These are phyloP conservation scores for Toxotes chatareus DNA, from an alignment of 2,113 vertebrate genomes.

Conservation along the genomic window DNA sequence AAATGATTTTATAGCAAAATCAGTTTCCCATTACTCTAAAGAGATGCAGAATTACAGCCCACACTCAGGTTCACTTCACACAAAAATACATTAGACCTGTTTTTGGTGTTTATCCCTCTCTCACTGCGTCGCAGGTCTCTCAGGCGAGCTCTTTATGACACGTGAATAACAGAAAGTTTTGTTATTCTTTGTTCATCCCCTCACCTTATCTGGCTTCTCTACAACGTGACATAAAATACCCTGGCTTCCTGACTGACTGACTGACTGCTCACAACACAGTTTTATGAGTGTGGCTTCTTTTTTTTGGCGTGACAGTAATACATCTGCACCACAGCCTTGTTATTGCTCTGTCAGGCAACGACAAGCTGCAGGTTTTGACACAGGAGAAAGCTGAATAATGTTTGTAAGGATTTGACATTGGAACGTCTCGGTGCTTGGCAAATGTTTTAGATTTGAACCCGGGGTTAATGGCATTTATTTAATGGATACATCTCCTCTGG, in stretches of 20 bases:
- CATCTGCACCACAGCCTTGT: constrained; percentile 33
- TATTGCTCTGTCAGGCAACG: constrained; percentile 8
- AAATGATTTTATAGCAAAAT: too few relatives aligned
- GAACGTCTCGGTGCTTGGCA: background rate
- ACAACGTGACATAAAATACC: constrained; percentile 36
- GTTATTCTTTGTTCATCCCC: background rate
- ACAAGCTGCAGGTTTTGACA: constrained; percentile 17
- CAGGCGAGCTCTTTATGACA: constrained; percentile 1
- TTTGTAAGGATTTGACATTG: constrained; percentile 41
- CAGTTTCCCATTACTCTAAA: too few relatives aligned
- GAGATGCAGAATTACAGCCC: background rate
- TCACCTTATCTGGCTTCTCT: constrained; percentile 29
- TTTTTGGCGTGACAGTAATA: constrained; percentile 42
- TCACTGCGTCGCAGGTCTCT: background rate
- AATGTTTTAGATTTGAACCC: constrained; percentile 31
- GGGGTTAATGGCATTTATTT: constrained; percentile 54
- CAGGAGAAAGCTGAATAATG: constrained; percentile 17
- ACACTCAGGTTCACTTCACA: background rate
- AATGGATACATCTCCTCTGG: constrained; percentile 24
- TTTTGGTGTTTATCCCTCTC: constrained; percentile 12
- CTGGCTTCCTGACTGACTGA: constrained; percentile 30
- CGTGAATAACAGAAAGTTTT: constrained; percentile 40
- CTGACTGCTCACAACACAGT: constrained; percentile 25
- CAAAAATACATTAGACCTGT: background rate
- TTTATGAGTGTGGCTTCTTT: constrained; percentile 43